Evolutionary conservation across 2,888 invertebrate genomes (phyloP).

Genomic region (Lasioglossum calceatum): DNA sequence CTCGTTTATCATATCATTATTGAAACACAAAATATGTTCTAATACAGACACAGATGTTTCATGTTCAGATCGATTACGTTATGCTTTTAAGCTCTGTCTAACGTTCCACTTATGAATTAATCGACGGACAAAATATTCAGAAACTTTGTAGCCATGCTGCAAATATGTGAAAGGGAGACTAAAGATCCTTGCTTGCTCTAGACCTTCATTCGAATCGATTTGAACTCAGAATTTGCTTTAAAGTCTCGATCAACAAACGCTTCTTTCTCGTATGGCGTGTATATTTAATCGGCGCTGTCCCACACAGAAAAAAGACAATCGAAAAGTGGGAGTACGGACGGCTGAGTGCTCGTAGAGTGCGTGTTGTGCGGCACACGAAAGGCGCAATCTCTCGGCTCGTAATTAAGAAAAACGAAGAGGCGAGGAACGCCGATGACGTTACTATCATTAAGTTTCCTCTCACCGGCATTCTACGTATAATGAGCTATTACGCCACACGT

Average conservation of each 20-base stretch:
- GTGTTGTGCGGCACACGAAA: constrained; percentile 29
- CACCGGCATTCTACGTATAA: constrained; percentile 50
- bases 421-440: constrained; percentile 56
- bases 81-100: no score
- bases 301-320: not conserved
- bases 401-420: constrained; percentile 56
- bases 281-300: not conserved
- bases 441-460: constrained; percentile 59
- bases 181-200: no score
- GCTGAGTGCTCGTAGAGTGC: no score
- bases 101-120: no score
- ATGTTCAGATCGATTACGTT: no score
- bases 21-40: no score
- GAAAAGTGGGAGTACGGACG: constrained; percentile 28
- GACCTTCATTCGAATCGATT: no score
- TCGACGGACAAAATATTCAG: no score
- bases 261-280: not conserved
- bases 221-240: not conserved
- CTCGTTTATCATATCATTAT: no score
- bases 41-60: no score
- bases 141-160: no score
- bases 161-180: no score
- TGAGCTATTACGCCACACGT: constrained; percentile 55
- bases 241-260: not conserved
- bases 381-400: constrained; percentile 38